Conservation (phyloP, 2,797 vertebrate genomes). For the Spinus olivaceus region DNA sequence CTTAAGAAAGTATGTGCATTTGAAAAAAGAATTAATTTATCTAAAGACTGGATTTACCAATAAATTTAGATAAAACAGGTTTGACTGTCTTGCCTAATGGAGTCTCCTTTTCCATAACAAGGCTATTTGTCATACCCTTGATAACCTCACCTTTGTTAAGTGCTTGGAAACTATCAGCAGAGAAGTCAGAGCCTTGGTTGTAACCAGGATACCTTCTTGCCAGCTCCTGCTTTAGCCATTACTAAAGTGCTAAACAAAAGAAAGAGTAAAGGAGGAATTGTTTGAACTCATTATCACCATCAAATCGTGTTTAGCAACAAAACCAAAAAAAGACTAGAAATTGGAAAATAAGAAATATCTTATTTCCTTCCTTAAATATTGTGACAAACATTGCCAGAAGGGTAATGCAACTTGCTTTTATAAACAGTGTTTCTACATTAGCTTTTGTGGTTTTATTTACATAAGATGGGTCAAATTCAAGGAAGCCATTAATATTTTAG, state of each 20-base stretch:
- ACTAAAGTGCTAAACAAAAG: slow-evolving; percentile 49
- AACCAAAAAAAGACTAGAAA: slow-evolving; percentile 13
- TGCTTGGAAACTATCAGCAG: slow-evolving; percentile 71
- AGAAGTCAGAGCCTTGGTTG: slow-evolving; percentile 46
- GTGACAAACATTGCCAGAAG: slow-evolving; percentile 21
- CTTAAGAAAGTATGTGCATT: background rate
- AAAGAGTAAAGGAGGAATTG: slow-evolving; percentile 38
- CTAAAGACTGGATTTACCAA: slow-evolving; percentile 28
- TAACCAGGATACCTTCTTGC: slow-evolving; percentile 67
- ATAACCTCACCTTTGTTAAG: slow-evolving; percentile 70
- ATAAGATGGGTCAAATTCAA: background rate
- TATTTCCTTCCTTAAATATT: slow-evolving; percentile 39
- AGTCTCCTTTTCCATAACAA: slow-evolving; percentile 67
- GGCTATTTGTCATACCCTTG: slow-evolving; percentile 72
- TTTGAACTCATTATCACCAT: slow-evolving; percentile 66
- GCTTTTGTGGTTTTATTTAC: slow-evolving; percentile 8
- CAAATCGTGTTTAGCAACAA: slow-evolving; percentile 43
- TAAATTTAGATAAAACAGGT: slow-evolving; percentile 57
- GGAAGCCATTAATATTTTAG: background rate
- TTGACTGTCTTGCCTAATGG: slow-evolving; percentile 68
- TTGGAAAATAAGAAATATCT: background rate
- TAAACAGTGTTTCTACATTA: background rate
- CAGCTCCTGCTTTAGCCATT: slow-evolving; percentile 66
- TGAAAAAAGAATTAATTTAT: slow-evolving; percentile 1
- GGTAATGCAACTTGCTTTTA: background rate